Conservation (phyloP, 2,797 vertebrate species). For the Cheirogaleus major region DNA sequence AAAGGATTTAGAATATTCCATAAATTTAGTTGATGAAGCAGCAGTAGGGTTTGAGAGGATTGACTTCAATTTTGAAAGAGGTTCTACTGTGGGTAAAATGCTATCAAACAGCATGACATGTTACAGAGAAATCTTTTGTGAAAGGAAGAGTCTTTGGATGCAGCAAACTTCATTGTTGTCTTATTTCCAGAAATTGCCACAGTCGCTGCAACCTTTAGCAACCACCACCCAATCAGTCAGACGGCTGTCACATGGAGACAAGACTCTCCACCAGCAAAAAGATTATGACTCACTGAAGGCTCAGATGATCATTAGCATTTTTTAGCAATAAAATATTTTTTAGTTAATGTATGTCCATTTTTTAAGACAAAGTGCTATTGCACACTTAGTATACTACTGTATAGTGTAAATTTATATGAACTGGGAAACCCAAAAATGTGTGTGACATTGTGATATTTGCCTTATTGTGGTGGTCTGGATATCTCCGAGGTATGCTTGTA, state of each 20-base stretch:
- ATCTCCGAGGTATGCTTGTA: no score
- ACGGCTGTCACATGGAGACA: background rate
- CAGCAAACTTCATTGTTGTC: background rate
- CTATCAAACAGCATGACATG: background rate
- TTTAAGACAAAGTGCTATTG: background rate
- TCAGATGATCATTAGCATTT: background rate
- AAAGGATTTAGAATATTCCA: background rate
- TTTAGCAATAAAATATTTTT: background rate
- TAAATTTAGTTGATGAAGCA: background rate
- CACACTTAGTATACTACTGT: background rate
- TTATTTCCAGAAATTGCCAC: background rate
- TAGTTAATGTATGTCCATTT: background rate
- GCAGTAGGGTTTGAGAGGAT: background rate
- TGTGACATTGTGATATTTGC: background rate
- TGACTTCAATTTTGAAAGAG: background rate
- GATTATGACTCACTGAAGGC: background rate
- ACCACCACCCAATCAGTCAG: background rate
- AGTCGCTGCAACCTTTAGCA: background rate
- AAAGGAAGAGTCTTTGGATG: background rate
- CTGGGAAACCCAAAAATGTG: background rate
- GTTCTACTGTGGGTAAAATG: background rate
- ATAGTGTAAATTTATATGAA: background rate
- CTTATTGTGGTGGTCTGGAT: background rate
- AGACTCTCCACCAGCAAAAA: background rate
- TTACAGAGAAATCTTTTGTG: background rate